These are phyloP conservation scores for Urocitellus parryii DNA, from an alignment of 2,113 vertebrate species.

Conservation along the genomic window DNA sequence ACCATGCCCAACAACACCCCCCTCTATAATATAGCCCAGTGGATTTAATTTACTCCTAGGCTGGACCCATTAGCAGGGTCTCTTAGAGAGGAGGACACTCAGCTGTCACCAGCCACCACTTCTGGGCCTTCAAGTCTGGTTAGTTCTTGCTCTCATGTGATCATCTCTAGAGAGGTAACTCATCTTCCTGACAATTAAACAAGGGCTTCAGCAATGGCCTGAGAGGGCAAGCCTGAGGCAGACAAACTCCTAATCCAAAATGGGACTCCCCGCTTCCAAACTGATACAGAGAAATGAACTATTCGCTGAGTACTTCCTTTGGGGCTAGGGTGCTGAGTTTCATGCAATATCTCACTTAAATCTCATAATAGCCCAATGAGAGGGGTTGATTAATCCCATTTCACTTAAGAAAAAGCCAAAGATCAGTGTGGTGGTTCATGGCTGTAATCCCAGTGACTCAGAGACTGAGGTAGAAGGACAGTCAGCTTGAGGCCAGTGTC, in stretches of 20 bases:
- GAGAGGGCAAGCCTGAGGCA: background rate
- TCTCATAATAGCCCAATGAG: background rate
- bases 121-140: background rate
- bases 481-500: background rate
- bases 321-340: rapidly evolving
- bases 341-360: background rate
- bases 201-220: background rate
- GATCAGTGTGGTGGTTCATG: background rate
- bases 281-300: background rate
- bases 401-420: background rate
- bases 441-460: background rate
- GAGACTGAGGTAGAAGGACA: background rate
- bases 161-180: background rate
- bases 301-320: background rate
- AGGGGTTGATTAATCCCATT: background rate
- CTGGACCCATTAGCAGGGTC: too few species aligned
- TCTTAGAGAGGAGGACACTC: background rate
- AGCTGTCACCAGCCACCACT: background rate
- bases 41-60: background rate
- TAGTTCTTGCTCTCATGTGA: background rate
- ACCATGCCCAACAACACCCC: too few species aligned
- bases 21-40: background rate
- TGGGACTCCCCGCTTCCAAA: background rate
- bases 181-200: background rate
- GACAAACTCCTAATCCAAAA: background rate